Conservation (phyloP, 2,888 invertebrate genomes). For the Aphelenchoides bicaudatus region DNA sequence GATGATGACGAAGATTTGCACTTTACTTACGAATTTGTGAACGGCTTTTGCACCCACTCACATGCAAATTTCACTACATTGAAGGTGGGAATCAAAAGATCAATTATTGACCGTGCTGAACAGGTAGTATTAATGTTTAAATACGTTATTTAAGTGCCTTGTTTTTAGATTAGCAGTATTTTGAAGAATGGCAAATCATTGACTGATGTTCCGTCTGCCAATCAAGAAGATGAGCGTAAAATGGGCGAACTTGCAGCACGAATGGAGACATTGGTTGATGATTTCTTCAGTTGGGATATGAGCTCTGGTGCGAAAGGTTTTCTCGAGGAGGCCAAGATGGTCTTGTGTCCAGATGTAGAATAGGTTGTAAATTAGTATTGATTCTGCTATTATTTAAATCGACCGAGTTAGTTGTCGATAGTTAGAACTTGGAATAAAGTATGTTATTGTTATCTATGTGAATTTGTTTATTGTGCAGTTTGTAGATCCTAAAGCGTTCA, state of each 20-base stretch:
- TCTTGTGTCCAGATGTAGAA: too few species aligned
- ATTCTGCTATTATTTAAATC: too few species aligned
- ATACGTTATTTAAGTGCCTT: not conserved
- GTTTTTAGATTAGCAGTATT: slow-evolving; percentile 22
- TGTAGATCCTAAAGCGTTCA: too few species aligned
- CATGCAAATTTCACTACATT: slow-evolving; percentile 71
- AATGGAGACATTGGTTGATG: slow-evolving; percentile 24
- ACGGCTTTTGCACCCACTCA: slow-evolving; percentile 68
- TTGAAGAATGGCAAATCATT: slow-evolving; percentile 22
- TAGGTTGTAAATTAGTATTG: too few species aligned
- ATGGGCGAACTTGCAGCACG: slow-evolving; percentile 4
- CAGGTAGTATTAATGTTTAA: slow-evolving; percentile 28
- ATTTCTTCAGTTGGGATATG: slow-evolving; percentile 26
- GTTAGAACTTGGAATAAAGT: too few species aligned
- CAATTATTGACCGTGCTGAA: slow-evolving; percentile 66
- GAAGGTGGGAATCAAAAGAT: slow-evolving; percentile 66
- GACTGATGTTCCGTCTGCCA: slow-evolving; percentile 12
- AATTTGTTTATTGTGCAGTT: too few species aligned
- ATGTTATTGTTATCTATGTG: too few species aligned
- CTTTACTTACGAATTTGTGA: slow-evolving; percentile 62
- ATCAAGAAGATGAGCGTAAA: slow-evolving; percentile 24
- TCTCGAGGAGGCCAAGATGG: slow-evolving; percentile 23
- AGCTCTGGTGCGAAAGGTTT: slow-evolving; percentile 28
- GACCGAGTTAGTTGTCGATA: too few species aligned
- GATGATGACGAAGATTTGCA: slow-evolving; percentile 63